phyloP scores from a whole-genome alignment of 2,888 invertebrate species.

The Leptarthrus brevirostris region DNA sequence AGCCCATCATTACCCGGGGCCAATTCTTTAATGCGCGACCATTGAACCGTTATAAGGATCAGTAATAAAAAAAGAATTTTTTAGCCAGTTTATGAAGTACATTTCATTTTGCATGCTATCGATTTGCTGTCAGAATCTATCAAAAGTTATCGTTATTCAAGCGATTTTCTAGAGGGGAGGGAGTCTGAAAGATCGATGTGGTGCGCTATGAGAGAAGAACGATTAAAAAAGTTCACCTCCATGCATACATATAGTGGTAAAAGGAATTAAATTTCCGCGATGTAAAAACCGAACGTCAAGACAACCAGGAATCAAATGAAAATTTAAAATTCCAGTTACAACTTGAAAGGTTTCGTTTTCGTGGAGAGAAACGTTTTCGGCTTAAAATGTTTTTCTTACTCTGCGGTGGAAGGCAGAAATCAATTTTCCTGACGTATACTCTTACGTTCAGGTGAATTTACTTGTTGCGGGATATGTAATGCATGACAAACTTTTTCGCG shows the following conservation, averaged over 20 bases:
- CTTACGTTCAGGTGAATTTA: background rate
- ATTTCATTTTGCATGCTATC: conserved; percentile 46
- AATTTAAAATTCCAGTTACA: conserved; percentile 4
- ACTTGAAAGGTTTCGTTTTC: conserved; percentile 34
- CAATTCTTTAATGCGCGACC: conserved; percentile 49
- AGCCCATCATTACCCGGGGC: conserved; percentile 49
- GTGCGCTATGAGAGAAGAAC: background rate
- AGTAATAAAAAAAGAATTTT: conserved; percentile 39
- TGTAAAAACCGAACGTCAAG: background rate
- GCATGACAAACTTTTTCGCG: background rate
- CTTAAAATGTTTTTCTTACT: conserved; percentile 10
- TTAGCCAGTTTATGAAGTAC: conserved; percentile 5
- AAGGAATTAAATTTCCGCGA: background rate
- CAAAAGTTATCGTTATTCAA: conserved; percentile 24
- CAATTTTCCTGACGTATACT: background rate
- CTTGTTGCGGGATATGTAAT: background rate
- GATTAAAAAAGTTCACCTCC: background rate
- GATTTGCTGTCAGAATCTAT: conserved; percentile 48
- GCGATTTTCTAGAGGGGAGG: background rate
- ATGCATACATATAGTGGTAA: background rate
- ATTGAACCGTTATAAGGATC: conserved; percentile 52
- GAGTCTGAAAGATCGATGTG: background rate
- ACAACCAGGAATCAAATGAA: conserved; percentile 28
- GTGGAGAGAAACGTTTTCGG: background rate
- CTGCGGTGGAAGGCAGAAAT: background rate